phyloP scores from a whole-genome alignment of 1,140 invertebrate species.

The Scylla paramamosain region DNA sequence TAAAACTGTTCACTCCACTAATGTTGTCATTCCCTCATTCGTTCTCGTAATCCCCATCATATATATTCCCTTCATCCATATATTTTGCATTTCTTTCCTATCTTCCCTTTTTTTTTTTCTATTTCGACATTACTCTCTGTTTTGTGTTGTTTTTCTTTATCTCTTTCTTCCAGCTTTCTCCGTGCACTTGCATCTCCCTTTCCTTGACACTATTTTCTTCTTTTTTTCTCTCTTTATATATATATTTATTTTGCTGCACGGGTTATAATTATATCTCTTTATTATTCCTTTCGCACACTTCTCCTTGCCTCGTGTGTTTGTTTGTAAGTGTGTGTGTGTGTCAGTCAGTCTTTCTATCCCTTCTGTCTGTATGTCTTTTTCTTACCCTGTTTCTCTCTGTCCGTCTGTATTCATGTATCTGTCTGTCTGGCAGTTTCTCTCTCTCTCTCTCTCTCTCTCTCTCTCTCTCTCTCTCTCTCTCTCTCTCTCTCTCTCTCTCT shows the following conservation, averaged over 20 bases:
- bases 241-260: not conserved
- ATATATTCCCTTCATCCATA: conserved; percentile 44
- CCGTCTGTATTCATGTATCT: no score
- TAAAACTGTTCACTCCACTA: conserved; percentile 43
- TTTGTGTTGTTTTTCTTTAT: not conserved
- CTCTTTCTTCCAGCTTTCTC: not conserved
- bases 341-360: no score
- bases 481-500: conserved; percentile 20
- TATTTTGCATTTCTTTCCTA: conserved; percentile 35
- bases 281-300: not conserved
- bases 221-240: not conserved
- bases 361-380: no score
- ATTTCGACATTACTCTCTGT: not conserved
- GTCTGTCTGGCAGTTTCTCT: not conserved
- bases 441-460: conserved; percentile 3
- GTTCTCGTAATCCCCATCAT: conserved; percentile 35
- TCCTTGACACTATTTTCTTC: not conserved
- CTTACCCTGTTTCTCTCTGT: no score
- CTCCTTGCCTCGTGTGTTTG: not conserved
- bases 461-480: conserved; percentile 14
- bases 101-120: not conserved
- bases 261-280: not conserved
- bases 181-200: not conserved
- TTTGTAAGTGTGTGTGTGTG: not conserved
- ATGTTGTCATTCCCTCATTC: conserved; percentile 54